Base-by-base conservation (phyloP, 2,888 invertebrate genomes). In the Synanthedon andrenaeformis region DNA sequence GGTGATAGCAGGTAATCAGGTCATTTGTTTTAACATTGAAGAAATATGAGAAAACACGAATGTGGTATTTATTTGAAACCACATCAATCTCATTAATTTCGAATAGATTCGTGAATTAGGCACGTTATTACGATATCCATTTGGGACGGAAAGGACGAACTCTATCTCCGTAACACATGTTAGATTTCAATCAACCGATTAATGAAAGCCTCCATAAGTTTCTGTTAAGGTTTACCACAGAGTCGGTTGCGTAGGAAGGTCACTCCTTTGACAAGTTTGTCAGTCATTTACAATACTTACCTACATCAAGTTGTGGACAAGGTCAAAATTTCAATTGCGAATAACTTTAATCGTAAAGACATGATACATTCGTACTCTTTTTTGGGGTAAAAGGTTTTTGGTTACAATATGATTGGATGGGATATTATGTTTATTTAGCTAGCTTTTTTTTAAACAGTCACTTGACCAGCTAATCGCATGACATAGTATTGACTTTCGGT, bases 181-280 rank as follows among this genome's bases (percentile, higher is more conserved):
- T 71, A 35, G 76, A 69, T 79, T 72, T 72, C 73, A 76, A 79
- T 79, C 76, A 74, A 64, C 64, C 67, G 66, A 71, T 75, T 69
- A 73, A 71, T 63, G 69, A 60, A 64, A 54, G 56, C 60, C 52
- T 57, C 55, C 41, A 54, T 55, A 17, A 54, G 57, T 59, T 58
- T 57, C 61, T 60, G 62, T 57, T 60, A 62, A 56, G 53, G 50
- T 51, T 56, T 54, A 51, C 51, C 49, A 57, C 56, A 55, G 48
- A 49, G 14, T 41, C 14, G 45, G 45, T 2, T 45, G 42, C 42
- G 11, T 52, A 45, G 45, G 14, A 45, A n/a, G 14, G 45, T 45
- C 45, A 45, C 14, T 45, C 54, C 56, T 56, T 55, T 55, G 55
- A 53, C 50, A 49, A 53, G 48, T 50, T 14, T 51, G 45, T 49